Percentiles rank a stretch among this genome's conserved stretches.
These are phyloP conservation scores for Cladopsammia gracilis DNA, from an alignment of 64 coral and sea anemone genomes.

Conservation along the genomic window DNA sequence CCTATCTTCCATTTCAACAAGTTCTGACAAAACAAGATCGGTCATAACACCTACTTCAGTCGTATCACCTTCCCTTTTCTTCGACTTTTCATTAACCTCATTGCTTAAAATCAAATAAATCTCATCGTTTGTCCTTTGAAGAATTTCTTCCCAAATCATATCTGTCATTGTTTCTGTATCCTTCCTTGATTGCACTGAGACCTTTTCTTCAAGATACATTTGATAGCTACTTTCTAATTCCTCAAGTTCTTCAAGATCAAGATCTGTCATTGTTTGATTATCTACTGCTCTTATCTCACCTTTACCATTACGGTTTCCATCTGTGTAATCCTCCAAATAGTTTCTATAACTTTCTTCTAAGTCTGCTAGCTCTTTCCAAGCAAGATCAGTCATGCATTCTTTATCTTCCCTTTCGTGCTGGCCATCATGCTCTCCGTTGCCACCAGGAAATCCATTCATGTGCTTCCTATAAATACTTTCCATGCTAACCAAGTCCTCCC, in stretches of 20 bases:
- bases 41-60: slow-evolving; percentile 50
- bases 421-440: neutral
- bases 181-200: neutral
- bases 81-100: neutral
- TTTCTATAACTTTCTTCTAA: slow-evolving; percentile 28
- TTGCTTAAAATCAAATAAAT: neutral
- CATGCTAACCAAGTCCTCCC: slow-evolving; percentile 33
- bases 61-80: neutral
- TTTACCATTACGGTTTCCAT: neutral
- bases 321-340: neutral
- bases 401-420: neutral
- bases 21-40: slow-evolving; percentile 57
- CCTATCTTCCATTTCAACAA: slow-evolving; percentile 58
- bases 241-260: slow-evolving; percentile 17
- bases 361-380: slow-evolving; percentile 10
- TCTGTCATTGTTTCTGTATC: slow-evolving; percentile 55
- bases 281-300: slow-evolving; percentile 29
- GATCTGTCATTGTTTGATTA: slow-evolving; percentile 37
- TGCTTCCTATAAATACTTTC: slow-evolving; percentile 41
- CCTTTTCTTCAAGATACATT: slow-evolving; percentile 2
- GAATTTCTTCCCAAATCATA: slow-evolving; percentile 52
- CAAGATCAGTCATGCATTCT: slow-evolving; percentile 60
- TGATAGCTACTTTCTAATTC: slow-evolving; percentile 47
- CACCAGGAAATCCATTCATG: neutral
- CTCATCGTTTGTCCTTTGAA: slow-evolving; percentile 3